Evolutionary conservation across 2,888 invertebrate species (phyloP).

Genomic region (Meta bourneti): DNA sequence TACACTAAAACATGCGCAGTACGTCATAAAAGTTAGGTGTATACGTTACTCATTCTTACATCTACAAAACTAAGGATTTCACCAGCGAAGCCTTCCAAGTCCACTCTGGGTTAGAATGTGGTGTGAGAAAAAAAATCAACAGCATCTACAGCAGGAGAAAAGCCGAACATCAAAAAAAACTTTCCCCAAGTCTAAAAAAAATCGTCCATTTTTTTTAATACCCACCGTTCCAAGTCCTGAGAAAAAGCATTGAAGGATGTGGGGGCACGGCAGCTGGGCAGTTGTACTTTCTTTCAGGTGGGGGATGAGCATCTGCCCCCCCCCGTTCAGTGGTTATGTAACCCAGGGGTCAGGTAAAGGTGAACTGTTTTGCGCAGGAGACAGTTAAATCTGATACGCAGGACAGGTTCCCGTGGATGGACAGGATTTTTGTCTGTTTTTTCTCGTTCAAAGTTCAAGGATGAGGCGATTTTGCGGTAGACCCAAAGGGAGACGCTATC

Average conservation of each 20-base stretch:
- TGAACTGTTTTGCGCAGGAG: slow-evolving; percentile 70
- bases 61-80: slow-evolving; percentile 4
- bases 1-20: too few species aligned
- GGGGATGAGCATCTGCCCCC: slow-evolving; percentile 51
- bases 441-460: slow-evolving; percentile 45
- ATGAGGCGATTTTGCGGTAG: slow-evolving; percentile 43
- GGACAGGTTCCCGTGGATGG: slow-evolving; percentile 70
- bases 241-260: slow-evolving; percentile 59
- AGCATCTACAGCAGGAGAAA: not conserved
- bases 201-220: not conserved
- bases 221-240: slow-evolving; percentile 42
- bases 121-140: slow-evolving; percentile 22
- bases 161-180: slow-evolving; percentile 29
- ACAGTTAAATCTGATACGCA: slow-evolving; percentile 74
- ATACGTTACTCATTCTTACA: not conserved
- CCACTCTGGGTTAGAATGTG: slow-evolving; percentile 30
- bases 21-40: too few species aligned
- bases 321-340: slow-evolving; percentile 63
- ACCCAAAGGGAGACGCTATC: slow-evolving; percentile 12
- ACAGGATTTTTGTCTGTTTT: slow-evolving; percentile 54
- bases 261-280: slow-evolving; percentile 69
- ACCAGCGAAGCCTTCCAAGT: slow-evolving; percentile 57
- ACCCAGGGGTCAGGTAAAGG: slow-evolving; percentile 75
- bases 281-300: slow-evolving; percentile 57
- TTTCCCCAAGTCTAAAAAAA: slow-evolving; percentile 53